phyloP scores from a whole-genome alignment of 2,888 invertebrate genomes.

The Bombylius major region DNA sequence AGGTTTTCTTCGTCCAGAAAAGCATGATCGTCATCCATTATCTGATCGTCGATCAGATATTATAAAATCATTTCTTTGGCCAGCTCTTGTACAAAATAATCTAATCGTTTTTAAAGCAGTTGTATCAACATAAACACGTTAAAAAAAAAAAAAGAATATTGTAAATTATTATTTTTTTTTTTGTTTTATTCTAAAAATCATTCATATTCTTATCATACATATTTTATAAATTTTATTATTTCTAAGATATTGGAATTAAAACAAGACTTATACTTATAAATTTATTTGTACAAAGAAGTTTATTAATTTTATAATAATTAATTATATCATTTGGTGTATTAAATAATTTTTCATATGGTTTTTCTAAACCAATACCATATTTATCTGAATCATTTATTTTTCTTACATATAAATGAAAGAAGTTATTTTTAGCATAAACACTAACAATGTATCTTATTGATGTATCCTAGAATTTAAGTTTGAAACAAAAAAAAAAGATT shows the following conservation, averaged over 20 bases:
- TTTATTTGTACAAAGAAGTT: slow-evolving; percentile 32
- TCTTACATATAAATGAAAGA: slow-evolving; percentile 31
- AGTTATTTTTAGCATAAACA: slow-evolving; percentile 28
- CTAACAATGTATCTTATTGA: slow-evolving; percentile 33
- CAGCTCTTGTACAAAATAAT: slow-evolving; percentile 64
- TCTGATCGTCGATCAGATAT: slow-evolving; percentile 61
- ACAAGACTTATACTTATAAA: slow-evolving; percentile 24
- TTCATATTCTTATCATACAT: background rate
- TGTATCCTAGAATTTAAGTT: slow-evolving; percentile 20
- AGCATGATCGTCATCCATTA: slow-evolving; percentile 66
- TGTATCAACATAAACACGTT: slow-evolving; percentile 56
- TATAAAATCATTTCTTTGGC: slow-evolving; percentile 77
- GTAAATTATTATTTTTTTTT: background rate
- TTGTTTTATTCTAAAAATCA: background rate
- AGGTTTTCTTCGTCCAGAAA: slow-evolving; percentile 57
- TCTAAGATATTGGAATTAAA: slow-evolving; percentile 24
- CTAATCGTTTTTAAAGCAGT: slow-evolving; percentile 74
- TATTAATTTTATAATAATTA: slow-evolving; percentile 29
- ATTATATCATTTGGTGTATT: slow-evolving; percentile 30
- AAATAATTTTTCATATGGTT: slow-evolving; percentile 29
- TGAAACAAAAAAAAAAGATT: background rate
- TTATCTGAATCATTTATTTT: slow-evolving; percentile 25
- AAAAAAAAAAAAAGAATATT: slow-evolving; percentile 8
- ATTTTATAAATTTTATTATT: background rate
- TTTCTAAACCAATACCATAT: slow-evolving; percentile 30